These are phyloP conservation scores for Murina feae DNA, from an alignment of 2,113 vertebrate species.

Conservation along the genomic window DNA sequence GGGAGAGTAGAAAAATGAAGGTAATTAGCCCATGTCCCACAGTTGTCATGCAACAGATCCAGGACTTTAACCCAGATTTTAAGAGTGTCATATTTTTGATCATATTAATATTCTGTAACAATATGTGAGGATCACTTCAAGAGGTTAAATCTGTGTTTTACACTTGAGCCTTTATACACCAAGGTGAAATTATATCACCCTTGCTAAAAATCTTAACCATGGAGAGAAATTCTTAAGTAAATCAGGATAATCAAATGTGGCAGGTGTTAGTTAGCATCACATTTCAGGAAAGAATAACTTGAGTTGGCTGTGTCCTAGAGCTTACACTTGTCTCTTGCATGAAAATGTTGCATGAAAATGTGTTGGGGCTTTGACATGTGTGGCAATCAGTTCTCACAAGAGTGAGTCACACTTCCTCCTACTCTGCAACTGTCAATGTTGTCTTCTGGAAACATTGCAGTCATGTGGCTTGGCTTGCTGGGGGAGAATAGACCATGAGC, in stretches of 20 bases:
- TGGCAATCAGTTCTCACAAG: slow-evolving; percentile 38
- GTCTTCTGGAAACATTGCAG: slow-evolving; percentile 32
- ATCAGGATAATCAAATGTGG: slow-evolving; percentile 27
- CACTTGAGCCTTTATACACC: neutral
- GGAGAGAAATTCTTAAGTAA: slow-evolving; percentile 29
- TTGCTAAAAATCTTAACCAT: slow-evolving; percentile 33
- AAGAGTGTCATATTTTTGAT: neutral
- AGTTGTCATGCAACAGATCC: neutral
- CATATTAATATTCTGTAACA: neutral
- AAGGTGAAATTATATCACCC: slow-evolving; percentile 9
- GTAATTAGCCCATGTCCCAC: neutral
- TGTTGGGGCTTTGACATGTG: slow-evolving; percentile 58
- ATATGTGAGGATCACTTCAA: neutral
- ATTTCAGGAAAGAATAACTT: slow-evolving; percentile 43
- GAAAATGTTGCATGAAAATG: slow-evolving; percentile 61
- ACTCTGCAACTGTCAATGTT: slow-evolving; percentile 50
- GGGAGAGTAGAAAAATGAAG: neutral
- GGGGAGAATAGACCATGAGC: neutral
- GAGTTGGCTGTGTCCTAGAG: slow-evolving; percentile 36
- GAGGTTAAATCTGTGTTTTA: neutral
- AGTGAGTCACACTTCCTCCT: slow-evolving; percentile 57
- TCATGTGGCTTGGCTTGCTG: slow-evolving; percentile 26
- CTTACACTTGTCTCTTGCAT: slow-evolving; percentile 46
- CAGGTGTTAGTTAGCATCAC: slow-evolving; percentile 37
- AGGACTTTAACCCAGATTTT: neutral